Percentiles rank a stretch among this genome's conserved stretches.
Evolutionary conservation across 2,113 vertebrate species (phyloP).

Genomic region (Eubucco bourcierii): DNA sequence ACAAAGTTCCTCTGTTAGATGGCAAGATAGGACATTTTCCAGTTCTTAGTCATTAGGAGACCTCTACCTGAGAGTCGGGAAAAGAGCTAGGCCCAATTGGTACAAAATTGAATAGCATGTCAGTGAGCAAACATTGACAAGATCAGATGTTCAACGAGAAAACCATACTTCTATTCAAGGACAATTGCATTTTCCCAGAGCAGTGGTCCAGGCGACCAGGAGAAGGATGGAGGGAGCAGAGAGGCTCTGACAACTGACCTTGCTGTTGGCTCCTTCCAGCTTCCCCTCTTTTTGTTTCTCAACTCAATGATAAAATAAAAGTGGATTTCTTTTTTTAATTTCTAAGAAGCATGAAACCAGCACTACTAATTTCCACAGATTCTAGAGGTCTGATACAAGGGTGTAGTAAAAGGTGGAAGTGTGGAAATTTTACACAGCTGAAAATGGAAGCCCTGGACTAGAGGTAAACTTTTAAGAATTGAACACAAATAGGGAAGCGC

Average conservation of each 20-base stretch:
- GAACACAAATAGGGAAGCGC: background rate
- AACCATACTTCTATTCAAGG: background rate
- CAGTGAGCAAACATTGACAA: background rate
- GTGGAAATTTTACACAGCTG: background rate
- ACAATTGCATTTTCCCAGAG: background rate
- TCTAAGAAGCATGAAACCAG: background rate
- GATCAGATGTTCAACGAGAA: background rate
- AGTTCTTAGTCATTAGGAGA: background rate
- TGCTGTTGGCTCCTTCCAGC: background rate
- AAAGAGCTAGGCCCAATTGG: background rate
- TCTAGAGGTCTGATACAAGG: background rate
- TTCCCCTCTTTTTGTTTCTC: background rate
- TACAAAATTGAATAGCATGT: background rate
- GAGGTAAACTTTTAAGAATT: background rate
- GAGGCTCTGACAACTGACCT: background rate
- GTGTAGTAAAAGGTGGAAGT: background rate
- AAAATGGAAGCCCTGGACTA: background rate
- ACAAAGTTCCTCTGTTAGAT: background rate
- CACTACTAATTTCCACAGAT: background rate
- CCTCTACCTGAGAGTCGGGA: background rate
- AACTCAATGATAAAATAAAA: background rate
- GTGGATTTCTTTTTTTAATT: background rate
- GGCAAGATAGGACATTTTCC: background rate
- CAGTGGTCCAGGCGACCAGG: background rate
- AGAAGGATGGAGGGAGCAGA: background rate